phyloP scores from a whole-genome alignment of 2,888 invertebrate species.

The Pemphredon lugubris region DNA sequence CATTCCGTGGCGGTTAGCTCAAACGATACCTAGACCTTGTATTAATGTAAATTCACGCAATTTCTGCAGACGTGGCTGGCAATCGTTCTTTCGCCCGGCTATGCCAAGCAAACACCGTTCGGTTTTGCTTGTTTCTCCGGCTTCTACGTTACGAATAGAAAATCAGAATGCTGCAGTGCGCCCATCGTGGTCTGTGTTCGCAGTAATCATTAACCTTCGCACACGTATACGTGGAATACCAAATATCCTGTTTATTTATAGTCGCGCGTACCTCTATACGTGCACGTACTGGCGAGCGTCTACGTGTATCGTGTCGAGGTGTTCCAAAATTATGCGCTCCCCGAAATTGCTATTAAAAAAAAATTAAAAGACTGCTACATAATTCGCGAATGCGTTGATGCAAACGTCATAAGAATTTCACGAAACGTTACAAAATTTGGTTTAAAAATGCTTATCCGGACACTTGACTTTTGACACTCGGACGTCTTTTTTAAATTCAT shows the following conservation, averaged over 20 bases:
- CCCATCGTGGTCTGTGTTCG: slow-evolving; percentile 25
- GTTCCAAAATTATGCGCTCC: too few species aligned
- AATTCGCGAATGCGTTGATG: too few species aligned
- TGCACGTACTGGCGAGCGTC: too few species aligned
- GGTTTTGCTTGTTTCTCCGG: slow-evolving; percentile 17
- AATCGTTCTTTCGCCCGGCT: slow-evolving; percentile 41
- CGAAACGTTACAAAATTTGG: too few species aligned
- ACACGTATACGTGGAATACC: slow-evolving; percentile 5
- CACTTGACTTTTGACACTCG: too few species aligned
- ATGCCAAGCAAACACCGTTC: slow-evolving; percentile 4
- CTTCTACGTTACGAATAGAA: slow-evolving; percentile 23
- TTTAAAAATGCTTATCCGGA: too few species aligned
- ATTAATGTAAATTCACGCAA: slow-evolving; percentile 60
- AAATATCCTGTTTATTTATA: slow-evolving; percentile 18
- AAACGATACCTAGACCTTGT: slow-evolving; percentile 34
- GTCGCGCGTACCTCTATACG: background rate
- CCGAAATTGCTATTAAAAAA: too few species aligned
- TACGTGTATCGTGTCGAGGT: too few species aligned
- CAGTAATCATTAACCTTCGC: slow-evolving; percentile 44
- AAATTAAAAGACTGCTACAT: too few species aligned
- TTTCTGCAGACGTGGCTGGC: slow-evolving; percentile 41
- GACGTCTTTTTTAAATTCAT: too few species aligned
- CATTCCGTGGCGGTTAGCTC: background rate
- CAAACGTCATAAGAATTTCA: too few species aligned
- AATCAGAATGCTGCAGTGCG: slow-evolving; percentile 36